Evolutionary conservation across 2,797 vertebrate species (phyloP).

Genomic region (Sandelia bainsii): DNA sequence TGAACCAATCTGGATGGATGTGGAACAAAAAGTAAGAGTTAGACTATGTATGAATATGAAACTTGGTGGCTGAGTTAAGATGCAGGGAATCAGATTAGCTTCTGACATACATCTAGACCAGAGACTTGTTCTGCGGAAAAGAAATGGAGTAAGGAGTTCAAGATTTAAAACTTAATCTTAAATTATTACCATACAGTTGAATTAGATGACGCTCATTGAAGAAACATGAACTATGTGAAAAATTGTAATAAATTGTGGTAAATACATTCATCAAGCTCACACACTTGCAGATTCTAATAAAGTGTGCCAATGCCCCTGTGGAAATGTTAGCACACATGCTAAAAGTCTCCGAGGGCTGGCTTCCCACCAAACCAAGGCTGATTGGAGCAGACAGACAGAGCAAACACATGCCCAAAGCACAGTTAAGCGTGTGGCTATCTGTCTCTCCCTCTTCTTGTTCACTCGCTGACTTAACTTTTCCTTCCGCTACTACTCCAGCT

Average conservation of each 20-base stretch:
- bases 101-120: background rate
- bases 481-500: background rate
- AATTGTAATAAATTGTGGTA: constrained; percentile 9
- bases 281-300: constrained; percentile 40
- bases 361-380: constrained; percentile 55
- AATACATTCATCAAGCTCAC: constrained; percentile 25
- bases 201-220: too few species aligned
- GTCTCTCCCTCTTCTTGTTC: constrained; percentile 24
- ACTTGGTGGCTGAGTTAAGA: background rate
- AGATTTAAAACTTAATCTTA: background rate
- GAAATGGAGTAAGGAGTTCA: background rate
- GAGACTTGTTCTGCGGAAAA: constrained; percentile 7
- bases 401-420: constrained; percentile 61
- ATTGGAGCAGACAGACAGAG: constrained; percentile 67
- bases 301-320: constrained; percentile 52
- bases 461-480: constrained; percentile 25
- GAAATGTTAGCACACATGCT: constrained; percentile 66
- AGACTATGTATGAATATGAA: background rate
- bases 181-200: too few species aligned
- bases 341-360: constrained; percentile 61
- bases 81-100: background rate
- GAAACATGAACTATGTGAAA: too few species aligned
- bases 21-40: background rate
- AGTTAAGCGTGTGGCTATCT: constrained; percentile 39
- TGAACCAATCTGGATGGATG: constrained; percentile 90